Conservation (phyloP, 1,140 invertebrate species). For the Dendrolimus punctatus region DNA sequence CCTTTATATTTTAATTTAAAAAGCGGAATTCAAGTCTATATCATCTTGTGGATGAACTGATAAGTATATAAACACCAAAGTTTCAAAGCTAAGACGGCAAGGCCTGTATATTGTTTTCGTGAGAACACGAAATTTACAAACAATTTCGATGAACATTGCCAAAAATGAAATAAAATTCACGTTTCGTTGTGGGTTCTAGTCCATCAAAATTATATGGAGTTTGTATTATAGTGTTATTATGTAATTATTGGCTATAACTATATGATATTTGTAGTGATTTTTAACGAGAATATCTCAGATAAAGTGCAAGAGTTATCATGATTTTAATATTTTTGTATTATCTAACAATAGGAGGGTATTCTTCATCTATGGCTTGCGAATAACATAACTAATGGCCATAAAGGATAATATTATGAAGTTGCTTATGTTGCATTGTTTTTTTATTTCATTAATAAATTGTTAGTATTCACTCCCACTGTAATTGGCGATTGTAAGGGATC, state of each 20-base stretch:
- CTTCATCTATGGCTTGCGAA: slow-evolving; percentile 65
- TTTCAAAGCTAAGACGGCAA: slow-evolving; percentile 7
- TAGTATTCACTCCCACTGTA: slow-evolving; percentile 15
- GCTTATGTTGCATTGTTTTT: slow-evolving; percentile 67
- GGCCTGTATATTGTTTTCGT: slow-evolving; percentile 5
- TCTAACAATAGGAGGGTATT: slow-evolving; percentile 63
- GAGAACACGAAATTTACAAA: slow-evolving; percentile 9
- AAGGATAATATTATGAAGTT: slow-evolving; percentile 51
- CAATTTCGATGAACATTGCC: slow-evolving; percentile 43
- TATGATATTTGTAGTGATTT: slow-evolving; percentile 20
- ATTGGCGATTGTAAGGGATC: slow-evolving; percentile 13
- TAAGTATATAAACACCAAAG: slow-evolving; percentile 5
- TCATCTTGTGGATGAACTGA: slow-evolving; percentile 2
- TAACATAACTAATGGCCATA: slow-evolving; percentile 68
- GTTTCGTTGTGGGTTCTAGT: slow-evolving; percentile 64
- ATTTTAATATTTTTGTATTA: slow-evolving; percentile 52
- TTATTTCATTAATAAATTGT: slow-evolving; percentile 38
- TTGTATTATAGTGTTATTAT: slow-evolving; percentile 41
- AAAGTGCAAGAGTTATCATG: slow-evolving; percentile 42
- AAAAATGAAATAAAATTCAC: slow-evolving; percentile 46
- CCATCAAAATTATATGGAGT: slow-evolving; percentile 56
- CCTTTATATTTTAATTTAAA: no score
- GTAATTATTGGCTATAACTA: slow-evolving; percentile 36
- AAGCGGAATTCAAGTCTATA: no score
- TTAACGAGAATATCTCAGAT: slow-evolving; percentile 39